Percentiles rank a stretch among this genome's conserved stretches.
Conservation (phyloP, 1,140 invertebrate genomes). For the Drosophila quadrilineata region DNA sequence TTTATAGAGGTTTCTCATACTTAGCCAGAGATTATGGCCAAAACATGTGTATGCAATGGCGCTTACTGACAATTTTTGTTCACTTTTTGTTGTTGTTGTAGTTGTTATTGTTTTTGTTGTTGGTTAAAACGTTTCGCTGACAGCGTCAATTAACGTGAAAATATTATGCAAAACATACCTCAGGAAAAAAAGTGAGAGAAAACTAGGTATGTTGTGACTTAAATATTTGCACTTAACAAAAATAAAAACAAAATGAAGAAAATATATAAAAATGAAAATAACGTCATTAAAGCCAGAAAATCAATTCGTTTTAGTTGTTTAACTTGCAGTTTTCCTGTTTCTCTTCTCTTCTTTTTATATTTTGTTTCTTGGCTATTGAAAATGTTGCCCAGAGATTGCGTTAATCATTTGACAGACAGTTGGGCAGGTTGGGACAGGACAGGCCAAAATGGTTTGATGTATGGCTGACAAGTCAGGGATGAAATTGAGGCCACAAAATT, state of each 20-base stretch:
- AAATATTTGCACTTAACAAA: constrained; percentile 30
- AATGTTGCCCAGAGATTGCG: background rate
- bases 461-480: background rate
- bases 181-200: background rate
- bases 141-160: constrained; percentile 67
- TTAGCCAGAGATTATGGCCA: constrained; percentile 53
- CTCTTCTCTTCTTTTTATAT: too few relatives aligned
- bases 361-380: background rate
- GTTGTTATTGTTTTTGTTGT: background rate
- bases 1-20: constrained; percentile 38
- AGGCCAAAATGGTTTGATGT: background rate
- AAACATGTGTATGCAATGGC: constrained; percentile 28
- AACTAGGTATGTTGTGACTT: constrained; percentile 31
- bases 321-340: constrained; percentile 31
- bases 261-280: constrained; percentile 19
- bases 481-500: too few relatives aligned
- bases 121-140: constrained; percentile 55
- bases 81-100: background rate
- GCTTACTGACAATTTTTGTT: constrained; percentile 14
- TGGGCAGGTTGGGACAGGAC: background rate
- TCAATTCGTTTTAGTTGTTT: constrained; percentile 28
- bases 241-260: background rate
- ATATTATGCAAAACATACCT: constrained; percentile 43
- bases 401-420: constrained; percentile 18
- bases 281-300: constrained; percentile 26